A percentile compares a stretch with the other conserved stretches of the same genome.
Conservation (phyloP, 2,888 invertebrate genomes). For the Muschampia plurimacula region DNA sequence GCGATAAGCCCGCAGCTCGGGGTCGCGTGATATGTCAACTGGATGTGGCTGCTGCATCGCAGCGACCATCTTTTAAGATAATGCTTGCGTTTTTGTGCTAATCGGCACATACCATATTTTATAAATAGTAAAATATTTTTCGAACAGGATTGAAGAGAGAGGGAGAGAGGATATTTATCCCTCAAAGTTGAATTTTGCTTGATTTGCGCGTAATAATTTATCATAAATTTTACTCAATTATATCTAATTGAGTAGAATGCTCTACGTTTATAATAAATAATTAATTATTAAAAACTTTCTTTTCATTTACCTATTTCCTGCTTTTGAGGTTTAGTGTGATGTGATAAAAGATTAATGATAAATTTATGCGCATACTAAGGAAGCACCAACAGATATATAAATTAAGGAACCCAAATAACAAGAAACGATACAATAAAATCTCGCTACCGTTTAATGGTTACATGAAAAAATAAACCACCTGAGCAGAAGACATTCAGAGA, state of each 20-base stretch:
- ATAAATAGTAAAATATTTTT: background rate
- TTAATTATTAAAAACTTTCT: too few relatives aligned
- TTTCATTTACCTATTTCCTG: too few relatives aligned
- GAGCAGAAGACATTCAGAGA: constrained; percentile 40
- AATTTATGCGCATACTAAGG: background rate
- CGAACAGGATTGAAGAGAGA: background rate
- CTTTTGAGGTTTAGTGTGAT: too few relatives aligned
- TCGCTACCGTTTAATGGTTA: constrained; percentile 21
- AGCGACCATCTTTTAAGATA: background rate
- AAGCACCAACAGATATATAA: background rate
- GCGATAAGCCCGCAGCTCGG: constrained; percentile 1
- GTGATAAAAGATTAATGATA: background rate
- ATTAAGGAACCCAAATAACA: constrained; percentile 19
- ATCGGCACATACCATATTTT: background rate
- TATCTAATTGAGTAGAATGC: too few relatives aligned
- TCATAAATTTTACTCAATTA: too few relatives aligned
- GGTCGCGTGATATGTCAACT: constrained; percentile 11
- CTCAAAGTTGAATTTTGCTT: too few relatives aligned
- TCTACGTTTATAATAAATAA: too few relatives aligned
- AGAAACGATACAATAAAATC: constrained; percentile 21
- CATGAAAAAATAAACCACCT: constrained; percentile 31
- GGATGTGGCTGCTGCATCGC: background rate
- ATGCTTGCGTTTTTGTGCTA: constrained; percentile 1
- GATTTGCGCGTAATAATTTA: too few relatives aligned
- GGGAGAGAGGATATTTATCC: too few relatives aligned